Evolutionary conservation across 2,113 vertebrate genomes (phyloP), one percentile per base, ranked within the genome.

Genomic region (Amia ocellicauda): DNA sequence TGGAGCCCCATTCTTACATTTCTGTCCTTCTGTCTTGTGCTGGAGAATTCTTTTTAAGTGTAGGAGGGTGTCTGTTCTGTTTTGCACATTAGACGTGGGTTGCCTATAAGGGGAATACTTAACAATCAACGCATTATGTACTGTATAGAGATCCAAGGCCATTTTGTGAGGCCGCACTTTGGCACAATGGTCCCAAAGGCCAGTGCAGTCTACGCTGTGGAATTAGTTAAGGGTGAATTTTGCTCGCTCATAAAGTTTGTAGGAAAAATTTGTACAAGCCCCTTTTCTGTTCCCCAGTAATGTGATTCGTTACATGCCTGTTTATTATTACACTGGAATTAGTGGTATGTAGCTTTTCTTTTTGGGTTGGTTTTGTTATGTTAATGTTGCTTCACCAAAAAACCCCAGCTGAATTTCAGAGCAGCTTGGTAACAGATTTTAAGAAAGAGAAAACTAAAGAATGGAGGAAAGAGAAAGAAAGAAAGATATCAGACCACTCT

Each of bases 31-130:
- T n/a, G n/a, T 73, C 58, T 3, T 62, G 55, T 36, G 47, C 17
- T 66, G 45, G 58, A 4, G 16, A 68, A 68, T 65, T 62, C 75
- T 54, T 63, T 60, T 61, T 61, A 63, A 42, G 73, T 65, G 75
- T 60, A 67, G 75, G 81, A 74, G 74, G 77, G 52, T 59, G 56
- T 58, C 47, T 59, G 60, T 64, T 73, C 62, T 71, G 58, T 58
- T 79, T 78, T 73, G 74, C 22, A 58, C 70, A 72, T 71, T 68
- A 69, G 68, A 47, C n/a, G 70, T 79, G 75, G 69, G 72, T 74
- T 67, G 74, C 72, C 69, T 60, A 58, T 16, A 45, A 75, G 76
- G 77, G 26, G 31, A 29, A 69, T 58, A 53, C 69, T 69, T 40
- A 61, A 78, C 75, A 79, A 81, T 78, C 63, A 63, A 62, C 41